Evolutionary conservation across 2,113 vertebrate genomes (phyloP).

Genomic region (Fulica atra): DNA sequence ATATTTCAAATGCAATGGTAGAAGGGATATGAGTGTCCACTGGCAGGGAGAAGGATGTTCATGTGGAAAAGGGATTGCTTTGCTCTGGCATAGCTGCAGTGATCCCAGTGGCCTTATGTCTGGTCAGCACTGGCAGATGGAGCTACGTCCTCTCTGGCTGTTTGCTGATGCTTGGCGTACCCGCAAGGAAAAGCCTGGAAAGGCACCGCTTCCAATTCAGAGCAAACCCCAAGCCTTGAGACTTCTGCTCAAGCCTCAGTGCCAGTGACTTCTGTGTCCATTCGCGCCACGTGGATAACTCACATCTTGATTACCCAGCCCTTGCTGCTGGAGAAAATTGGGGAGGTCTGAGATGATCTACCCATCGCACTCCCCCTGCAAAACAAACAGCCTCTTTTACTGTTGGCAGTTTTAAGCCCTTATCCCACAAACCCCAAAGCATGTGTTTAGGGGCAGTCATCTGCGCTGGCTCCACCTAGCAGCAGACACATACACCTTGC

Average conservation of each 20-base stretch:
- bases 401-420: background rate
- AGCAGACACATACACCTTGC: background rate
- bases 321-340: background rate
- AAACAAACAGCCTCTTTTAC: background rate
- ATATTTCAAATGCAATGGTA: background rate
- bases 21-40: background rate
- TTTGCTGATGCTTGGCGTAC: background rate
- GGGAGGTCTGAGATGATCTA: background rate
- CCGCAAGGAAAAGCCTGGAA: background rate
- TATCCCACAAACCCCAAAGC: accelerated
- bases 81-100: background rate
- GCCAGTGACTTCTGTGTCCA: background rate
- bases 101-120: background rate
- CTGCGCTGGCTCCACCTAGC: accelerated
- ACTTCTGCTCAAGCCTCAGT: background rate
- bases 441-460: background rate
- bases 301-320: background rate
- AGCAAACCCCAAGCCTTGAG: background rate
- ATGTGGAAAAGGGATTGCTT: background rate
- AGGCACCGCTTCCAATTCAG: background rate
- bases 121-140: background rate
- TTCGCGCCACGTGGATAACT: background rate
- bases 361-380: background rate
- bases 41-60: background rate
- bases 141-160: background rate